Conservation (phyloP, 1,140 invertebrate genomes). For the Sarcophaga peregrina region DNA sequence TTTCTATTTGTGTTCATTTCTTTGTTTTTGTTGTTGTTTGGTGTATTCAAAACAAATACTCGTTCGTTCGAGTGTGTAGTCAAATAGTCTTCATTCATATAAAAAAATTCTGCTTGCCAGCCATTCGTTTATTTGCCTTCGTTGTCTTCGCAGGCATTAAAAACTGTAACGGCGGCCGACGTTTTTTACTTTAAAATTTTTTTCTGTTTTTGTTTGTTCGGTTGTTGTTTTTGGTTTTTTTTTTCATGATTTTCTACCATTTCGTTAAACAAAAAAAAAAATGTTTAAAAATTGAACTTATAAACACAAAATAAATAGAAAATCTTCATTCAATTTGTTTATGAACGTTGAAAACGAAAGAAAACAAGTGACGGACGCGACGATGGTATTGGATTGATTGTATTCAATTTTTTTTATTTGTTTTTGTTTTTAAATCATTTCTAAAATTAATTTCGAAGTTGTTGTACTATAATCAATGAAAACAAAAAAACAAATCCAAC, state of each 20-base stretch:
- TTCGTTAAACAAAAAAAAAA: too few relatives aligned
- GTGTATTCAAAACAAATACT: slow-evolving; percentile 7
- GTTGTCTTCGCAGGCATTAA: slow-evolving; percentile 29
- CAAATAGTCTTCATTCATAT: background rate
- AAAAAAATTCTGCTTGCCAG: slow-evolving; percentile 1
- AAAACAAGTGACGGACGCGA: too few relatives aligned
- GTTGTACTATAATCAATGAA: too few relatives aligned
- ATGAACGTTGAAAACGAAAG: too few relatives aligned
- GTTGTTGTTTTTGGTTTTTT: background rate
- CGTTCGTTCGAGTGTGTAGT: background rate
- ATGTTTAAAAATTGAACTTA: too few relatives aligned
- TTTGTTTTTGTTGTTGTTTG: slow-evolving; percentile 8
- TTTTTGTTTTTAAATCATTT: too few relatives aligned
- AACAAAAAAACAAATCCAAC: too few relatives aligned
- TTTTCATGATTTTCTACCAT: background rate
- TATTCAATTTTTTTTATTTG: too few relatives aligned
- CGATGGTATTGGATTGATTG: too few relatives aligned
- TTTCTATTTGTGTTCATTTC: slow-evolving; percentile 12
- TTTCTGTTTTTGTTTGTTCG: slow-evolving; percentile 33
- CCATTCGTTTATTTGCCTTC: slow-evolving; percentile 45
- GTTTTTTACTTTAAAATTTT: slow-evolving; percentile 13
- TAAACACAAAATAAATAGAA: too few relatives aligned
- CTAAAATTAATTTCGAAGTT: too few relatives aligned
- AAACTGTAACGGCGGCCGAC: background rate
- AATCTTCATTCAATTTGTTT: too few relatives aligned